Base-by-base conservation (phyloP, 2,888 invertebrate genomes). In the Latheticus oryzae region DNA sequence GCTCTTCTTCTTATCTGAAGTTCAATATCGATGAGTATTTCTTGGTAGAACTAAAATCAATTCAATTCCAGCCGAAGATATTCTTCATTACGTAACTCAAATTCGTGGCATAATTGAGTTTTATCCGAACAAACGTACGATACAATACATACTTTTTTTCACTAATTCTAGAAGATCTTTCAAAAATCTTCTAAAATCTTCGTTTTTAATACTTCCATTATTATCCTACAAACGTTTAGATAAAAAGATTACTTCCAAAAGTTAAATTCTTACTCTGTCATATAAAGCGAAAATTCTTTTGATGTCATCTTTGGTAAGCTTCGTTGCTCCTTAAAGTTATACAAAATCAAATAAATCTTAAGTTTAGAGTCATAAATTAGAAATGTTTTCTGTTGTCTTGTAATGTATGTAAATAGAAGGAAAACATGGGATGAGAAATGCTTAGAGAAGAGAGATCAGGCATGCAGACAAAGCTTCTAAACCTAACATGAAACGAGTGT, bases 141-240 rank as follows among this genome's bases (percentile, higher is more conserved):
- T 1, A 12, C 33, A 37, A 40, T 26, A 30, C 40, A n/a, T 78
- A 92, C 93, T 86, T 93, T 93, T 82, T n/a, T 95, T 95, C 23
- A 93, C 94, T 67, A 96, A 81, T 77, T 95, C 95, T 78, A 96
- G 82, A 24, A 96, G 83, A 81, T 96, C 96, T 78, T 95, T 95
- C 24, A 95, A 83, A 73, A 96, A 95, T 23, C 95, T 95, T 65
- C 92, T 84, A 5, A 96, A 81, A 78, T 96, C 96, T 79, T 95
- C 95, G 73, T 95, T 94, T 79, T 96, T 95, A 74, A 96, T 95
- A 56, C 90, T 91, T 23, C 95, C 95, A 77, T 94, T 96, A 76
- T 91, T 91, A 77, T 96, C 95, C 95, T 95, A 79, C 28, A 64
- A 62, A 45, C 11, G n/a, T n/a, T n/a, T n/a, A n/a, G n/a, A n/a